Conservation (phyloP, 2,888 invertebrate species). For the Polydrusus cervinus region DNA sequence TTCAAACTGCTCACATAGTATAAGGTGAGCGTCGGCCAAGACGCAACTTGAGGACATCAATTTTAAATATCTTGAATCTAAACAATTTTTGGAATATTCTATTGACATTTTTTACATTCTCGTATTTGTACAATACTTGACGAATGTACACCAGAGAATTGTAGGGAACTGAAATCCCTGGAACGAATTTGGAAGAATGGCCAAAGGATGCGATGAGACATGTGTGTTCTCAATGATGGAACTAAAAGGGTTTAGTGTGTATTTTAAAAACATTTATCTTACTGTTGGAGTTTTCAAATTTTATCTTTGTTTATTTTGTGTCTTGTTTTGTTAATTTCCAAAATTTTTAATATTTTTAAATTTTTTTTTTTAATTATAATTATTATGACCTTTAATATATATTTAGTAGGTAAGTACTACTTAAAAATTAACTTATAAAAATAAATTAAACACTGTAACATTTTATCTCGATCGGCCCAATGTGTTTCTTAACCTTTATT, state of each 20-base stretch:
- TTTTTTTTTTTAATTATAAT: neutral
- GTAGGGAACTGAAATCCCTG: conserved; percentile 28
- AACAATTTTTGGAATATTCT: conserved; percentile 42
- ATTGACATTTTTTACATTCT: conserved; percentile 37
- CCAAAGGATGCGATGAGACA: conserved; percentile 29
- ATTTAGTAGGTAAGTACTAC: neutral
- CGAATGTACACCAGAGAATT: conserved; percentile 40
- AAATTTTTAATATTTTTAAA: neutral
- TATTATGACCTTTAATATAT: neutral
- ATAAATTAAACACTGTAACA: neutral
- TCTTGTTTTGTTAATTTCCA: conserved; percentile 60
- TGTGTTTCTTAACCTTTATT: neutral
- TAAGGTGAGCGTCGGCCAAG: conserved; percentile 70
- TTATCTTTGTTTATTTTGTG: conserved; percentile 65
- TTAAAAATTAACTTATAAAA: neutral
- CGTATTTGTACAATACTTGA: conserved; percentile 30
- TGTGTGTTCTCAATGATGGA: conserved; percentile 37
- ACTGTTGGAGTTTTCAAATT: conserved; percentile 70
- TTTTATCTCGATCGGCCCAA: conserved; percentile 28
- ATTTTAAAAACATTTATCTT: conserved; percentile 53
- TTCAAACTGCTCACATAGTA: conserved; percentile 96
- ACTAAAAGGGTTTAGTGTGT: conserved; percentile 51
- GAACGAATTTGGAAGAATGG: conserved; percentile 24
- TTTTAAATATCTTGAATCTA: conserved; percentile 29
- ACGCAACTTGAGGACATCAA: conserved; percentile 53